phyloP scores from a whole-genome alignment of 64 coral and sea anemone species.

The Montipora sp. region DNA sequence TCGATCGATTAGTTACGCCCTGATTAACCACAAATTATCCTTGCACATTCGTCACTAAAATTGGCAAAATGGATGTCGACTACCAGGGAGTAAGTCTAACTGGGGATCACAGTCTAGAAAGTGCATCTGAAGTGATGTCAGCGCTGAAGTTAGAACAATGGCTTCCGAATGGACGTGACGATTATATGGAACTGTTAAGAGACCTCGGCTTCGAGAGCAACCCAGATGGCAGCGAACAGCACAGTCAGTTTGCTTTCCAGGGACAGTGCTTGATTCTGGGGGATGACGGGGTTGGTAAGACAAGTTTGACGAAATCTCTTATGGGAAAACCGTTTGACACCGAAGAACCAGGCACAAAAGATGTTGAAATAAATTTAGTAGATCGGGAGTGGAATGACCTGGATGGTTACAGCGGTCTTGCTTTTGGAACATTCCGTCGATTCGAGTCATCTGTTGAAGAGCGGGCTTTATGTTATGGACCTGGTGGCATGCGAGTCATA shows the following conservation, averaged over 20 bases:
- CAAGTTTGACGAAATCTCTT: conserved; percentile 27
- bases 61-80: not conserved
- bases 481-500: too few species aligned
- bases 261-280: conserved; percentile 35
- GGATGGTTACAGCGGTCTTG: not conserved
- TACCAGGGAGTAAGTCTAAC: not conserved
- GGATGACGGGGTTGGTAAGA: conserved; percentile 25
- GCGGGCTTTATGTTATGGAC: too few species aligned
- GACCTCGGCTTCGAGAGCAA: not conserved
- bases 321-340: conserved; percentile 7
- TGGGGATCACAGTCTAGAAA: conserved; percentile 32
- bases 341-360: not conserved
- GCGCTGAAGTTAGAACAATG: not conserved
- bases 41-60: too few species aligned
- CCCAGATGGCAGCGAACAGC: conserved; percentile 1
- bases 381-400: conserved; percentile 1
- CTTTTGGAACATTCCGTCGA: conserved; percentile 11
- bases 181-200: not conserved
- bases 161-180: not conserved
- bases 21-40: too few species aligned
- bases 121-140: conserved; percentile 26
- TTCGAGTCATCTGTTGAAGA: not conserved
- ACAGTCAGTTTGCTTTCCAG: conserved; percentile 22
- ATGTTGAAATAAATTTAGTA: conserved; percentile 19
- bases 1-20: too few species aligned